Percentiles rank a stretch among this genome's conserved stretches.
phyloP scores from a whole-genome alignment of 2,797 vertebrate species.

The Garrulus glandarius region DNA sequence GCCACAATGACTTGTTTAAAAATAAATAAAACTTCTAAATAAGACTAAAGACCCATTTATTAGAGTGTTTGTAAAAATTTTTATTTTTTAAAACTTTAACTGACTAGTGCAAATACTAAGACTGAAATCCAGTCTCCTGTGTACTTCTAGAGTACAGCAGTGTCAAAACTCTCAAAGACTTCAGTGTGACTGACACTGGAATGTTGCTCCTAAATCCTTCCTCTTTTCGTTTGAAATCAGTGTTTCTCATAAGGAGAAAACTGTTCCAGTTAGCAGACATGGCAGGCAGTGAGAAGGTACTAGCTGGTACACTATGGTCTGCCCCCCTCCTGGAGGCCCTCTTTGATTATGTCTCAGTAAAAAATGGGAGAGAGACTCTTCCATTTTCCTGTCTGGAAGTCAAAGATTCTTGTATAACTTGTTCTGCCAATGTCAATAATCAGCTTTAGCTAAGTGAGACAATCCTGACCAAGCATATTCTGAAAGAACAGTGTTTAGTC shows the following conservation, averaged over 20 bases:
- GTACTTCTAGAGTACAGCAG: background rate
- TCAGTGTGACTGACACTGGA: background rate
- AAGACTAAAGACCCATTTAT: background rate
- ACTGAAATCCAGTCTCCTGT: background rate
- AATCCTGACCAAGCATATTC: background rate
- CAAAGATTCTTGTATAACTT: background rate
- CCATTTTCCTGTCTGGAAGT: background rate
- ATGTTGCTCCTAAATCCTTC: background rate
- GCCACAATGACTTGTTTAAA: background rate
- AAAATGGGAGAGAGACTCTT: background rate
- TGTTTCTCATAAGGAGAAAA: background rate
- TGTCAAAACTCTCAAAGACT: background rate
- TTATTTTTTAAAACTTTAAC: background rate
- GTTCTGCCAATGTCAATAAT: background rate
- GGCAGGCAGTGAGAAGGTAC: background rate
- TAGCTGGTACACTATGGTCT: background rate
- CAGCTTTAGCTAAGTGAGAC: background rate
- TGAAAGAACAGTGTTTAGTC: background rate
- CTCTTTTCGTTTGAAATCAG: background rate
- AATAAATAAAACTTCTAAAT: background rate
- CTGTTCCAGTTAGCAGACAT: background rate
- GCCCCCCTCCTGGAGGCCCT: rapidly evolving
- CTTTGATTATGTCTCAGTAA: background rate
- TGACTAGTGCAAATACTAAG: background rate
- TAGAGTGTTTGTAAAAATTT: background rate